Base-by-base conservation (phyloP, 2,797 vertebrate genomes). In the Mareca strepera region DNA sequence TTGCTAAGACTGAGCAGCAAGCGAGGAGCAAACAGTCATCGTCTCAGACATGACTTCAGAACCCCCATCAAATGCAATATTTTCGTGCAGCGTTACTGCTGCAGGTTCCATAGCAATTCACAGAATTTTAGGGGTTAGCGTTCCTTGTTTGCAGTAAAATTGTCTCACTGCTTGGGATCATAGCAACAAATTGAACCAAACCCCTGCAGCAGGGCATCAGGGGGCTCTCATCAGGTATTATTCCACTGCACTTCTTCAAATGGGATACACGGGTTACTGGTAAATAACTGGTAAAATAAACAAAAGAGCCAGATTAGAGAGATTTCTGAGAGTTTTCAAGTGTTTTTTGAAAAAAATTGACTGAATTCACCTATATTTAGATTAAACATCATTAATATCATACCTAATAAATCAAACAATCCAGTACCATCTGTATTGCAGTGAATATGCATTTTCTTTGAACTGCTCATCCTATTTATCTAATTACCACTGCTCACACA, bases 101-200 rank as follows among this genome's bases (percentile, higher is more conserved):
- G 35, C 23, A 64, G 73, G 66, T 29, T 48, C 25, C 78, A 39
- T 37, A 48, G 84, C 80, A 39, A 82, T 84, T 58, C 82, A 67
- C 15, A 75, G 53, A n/a, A 87, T 87, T 87, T 84, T 76, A 93
- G 79, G 85, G 21, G 56, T 55, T 70, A 88, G 83, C 28, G 15
- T 48, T 82, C 76, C 52, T 4, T 52, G 26, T 55, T 67, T 86
- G 28, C 53, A 91, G 72, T 68, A 88, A 82, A 21, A 55, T 17
- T 69, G 80, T 78, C 60, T 89, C 53, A 70, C 23, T 92, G 21
- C 31, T 94, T 89, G 37, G n/a, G 82, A 94, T 86, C 52, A 79
- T 5, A 60, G 23, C 48, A 73, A 41, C 37, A 74, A 88, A 73
- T 70, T 28, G 55, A 92, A 82, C 13, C 43, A 90, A 94, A 93